A percentile compares a stretch with the other conserved stretches of the same genome.
These are phyloP conservation scores for Gerris lacustris DNA, from an alignment of 2,888 invertebrate species.

Conservation along the genomic window DNA sequence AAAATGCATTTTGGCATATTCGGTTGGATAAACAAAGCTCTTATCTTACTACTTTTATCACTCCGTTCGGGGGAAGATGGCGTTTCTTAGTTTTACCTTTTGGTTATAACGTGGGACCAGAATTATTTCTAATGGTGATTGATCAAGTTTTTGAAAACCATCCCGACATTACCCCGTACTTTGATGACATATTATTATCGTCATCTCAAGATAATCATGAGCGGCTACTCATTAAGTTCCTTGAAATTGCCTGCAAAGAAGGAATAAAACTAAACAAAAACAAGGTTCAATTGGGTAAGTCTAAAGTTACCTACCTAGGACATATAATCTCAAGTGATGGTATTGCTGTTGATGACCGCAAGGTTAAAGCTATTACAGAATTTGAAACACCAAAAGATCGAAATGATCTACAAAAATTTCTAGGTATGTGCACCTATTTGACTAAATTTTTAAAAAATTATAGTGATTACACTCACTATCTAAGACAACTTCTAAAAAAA, in stretches of 20 bases:
- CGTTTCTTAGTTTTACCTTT: no score
- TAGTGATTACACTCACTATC: background rate
- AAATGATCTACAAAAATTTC: conserved; percentile 26
- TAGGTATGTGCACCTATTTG: conserved; percentile 23
- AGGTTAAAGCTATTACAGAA: conserved; percentile 22
- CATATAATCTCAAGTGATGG: background rate
- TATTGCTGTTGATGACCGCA: background rate
- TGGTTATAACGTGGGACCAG: no score
- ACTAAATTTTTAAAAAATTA: background rate
- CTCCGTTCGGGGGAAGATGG: no score
- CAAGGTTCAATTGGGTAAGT: conserved; percentile 5
- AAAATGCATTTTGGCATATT: no score
- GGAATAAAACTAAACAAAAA: conserved; percentile 11
- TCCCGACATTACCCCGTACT: background rate
- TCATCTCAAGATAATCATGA: conserved; percentile 9
- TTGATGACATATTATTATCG: background rate
- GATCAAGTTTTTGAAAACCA: no score
- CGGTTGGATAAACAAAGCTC: no score
- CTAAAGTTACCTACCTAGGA: background rate
- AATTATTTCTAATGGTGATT: no score
- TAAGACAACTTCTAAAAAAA: background rate
- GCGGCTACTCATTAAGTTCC: background rate
- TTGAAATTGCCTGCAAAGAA: conserved; percentile 6
- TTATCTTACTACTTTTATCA: no score
- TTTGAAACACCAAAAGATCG: conserved; percentile 23